phyloP scores from a whole-genome alignment of 2,113 vertebrate genomes.

The Pygoscelis antarcticus region DNA sequence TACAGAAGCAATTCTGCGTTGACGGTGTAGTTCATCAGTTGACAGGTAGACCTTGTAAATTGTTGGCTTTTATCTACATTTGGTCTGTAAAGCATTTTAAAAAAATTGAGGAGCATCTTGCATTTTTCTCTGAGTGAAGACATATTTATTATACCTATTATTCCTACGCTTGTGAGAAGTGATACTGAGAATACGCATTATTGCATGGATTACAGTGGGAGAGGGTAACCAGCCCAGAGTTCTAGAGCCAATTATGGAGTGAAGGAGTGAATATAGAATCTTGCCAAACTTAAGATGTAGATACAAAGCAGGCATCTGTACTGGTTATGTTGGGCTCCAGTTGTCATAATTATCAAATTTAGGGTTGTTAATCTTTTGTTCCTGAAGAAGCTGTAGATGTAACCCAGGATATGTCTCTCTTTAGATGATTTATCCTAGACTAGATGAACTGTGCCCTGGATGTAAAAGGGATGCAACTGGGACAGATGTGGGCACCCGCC shows the following conservation, averaged over 20 bases:
- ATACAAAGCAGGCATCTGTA: background rate
- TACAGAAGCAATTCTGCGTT: background rate
- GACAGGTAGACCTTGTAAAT: background rate
- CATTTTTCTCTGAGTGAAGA: background rate
- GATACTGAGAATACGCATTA: background rate
- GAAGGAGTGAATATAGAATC: background rate
- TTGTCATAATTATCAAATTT: background rate
- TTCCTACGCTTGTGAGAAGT: background rate
- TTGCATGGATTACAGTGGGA: background rate
- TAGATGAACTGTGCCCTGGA: background rate
- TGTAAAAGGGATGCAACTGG: background rate
- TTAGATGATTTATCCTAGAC: background rate
- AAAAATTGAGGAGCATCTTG: background rate
- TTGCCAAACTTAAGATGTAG: accelerated
- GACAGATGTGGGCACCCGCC: background rate
- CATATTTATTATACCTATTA: background rate
- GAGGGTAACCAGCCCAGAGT: background rate
- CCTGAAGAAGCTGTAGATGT: background rate
- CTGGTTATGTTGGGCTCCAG: background rate
- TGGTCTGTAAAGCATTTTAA: background rate
- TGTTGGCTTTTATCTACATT: background rate
- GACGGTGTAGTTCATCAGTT: background rate
- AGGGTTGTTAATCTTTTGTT: background rate
- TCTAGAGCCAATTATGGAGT: background rate
- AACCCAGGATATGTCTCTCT: background rate